phyloP scores from a whole-genome alignment of 2,888 invertebrate species.

The Petrolisthes cinctipes region DNA sequence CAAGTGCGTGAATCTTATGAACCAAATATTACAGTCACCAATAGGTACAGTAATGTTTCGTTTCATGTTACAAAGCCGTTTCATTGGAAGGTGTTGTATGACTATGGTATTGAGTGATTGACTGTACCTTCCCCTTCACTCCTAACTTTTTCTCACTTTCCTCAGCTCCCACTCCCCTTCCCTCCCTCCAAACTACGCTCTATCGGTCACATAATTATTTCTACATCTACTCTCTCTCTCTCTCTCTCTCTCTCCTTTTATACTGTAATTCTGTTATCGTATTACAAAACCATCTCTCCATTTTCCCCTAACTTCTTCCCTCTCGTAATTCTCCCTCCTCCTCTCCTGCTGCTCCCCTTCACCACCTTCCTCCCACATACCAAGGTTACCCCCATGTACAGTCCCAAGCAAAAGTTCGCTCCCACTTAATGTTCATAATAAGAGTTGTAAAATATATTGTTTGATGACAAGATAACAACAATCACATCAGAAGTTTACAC shows the following conservation, averaged over 20 bases:
- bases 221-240: slow-evolving; percentile 1
- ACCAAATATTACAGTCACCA: too few species aligned
- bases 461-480: too few species aligned
- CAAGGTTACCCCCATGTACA: background rate
- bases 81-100: too few species aligned
- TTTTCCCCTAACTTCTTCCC: background rate
- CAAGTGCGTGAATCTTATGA: too few species aligned
- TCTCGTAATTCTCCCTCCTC: background rate
- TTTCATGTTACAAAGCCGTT: background rate
- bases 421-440: background rate
- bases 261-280: background rate
- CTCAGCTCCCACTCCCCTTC: background rate
- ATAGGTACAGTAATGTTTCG: background rate
- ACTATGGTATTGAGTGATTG: too few species aligned
- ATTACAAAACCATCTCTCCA: background rate
- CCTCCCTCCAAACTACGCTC: background rate
- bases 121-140: background rate
- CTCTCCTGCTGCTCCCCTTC: background rate
- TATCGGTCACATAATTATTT: background rate
- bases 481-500: too few species aligned
- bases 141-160: too few species aligned
- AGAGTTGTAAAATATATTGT: background rate
- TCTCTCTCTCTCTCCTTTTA: background rate
- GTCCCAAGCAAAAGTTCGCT: background rate
- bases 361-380: background rate